These are phyloP conservation scores for Pachycephala philippinensis DNA, from an alignment of 2,113 vertebrate species.

Conservation along the genomic window DNA sequence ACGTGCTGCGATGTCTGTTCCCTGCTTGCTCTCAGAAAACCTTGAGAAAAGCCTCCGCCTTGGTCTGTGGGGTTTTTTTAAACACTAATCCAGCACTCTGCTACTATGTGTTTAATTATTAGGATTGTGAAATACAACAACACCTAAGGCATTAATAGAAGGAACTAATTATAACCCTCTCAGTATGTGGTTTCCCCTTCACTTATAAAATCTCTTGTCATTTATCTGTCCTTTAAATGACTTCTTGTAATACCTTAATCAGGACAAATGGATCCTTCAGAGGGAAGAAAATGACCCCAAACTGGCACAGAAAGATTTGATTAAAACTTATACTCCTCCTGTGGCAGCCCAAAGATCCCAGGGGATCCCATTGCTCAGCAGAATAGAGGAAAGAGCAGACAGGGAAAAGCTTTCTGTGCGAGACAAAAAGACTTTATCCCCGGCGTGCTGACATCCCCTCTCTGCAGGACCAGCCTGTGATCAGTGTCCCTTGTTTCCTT, in stretches of 20 bases:
- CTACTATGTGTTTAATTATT: conserved; percentile 28
- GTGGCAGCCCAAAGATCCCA: background rate
- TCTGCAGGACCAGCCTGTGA: background rate
- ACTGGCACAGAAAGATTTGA: background rate
- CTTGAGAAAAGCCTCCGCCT: background rate
- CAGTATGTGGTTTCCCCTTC: background rate
- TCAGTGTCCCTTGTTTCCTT: background rate
- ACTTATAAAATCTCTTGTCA: background rate
- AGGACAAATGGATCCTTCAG: conserved; percentile 6
- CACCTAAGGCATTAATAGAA: background rate
- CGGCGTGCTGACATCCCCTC: background rate
- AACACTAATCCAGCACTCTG: background rate
- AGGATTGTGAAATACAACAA: background rate
- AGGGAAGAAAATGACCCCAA: background rate
- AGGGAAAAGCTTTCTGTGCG: background rate
- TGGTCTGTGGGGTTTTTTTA: background rate
- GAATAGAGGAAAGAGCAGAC: background rate
- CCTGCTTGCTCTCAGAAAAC: background rate
- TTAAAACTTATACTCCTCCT: background rate
- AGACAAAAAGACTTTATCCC: background rate
- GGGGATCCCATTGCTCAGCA: background rate
- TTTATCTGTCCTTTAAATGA: conserved; percentile 10
- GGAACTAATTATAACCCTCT: background rate
- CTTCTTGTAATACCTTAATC: background rate
- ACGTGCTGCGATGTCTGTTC: rapidly evolving